A percentile compares a stretch with the other conserved stretches of the same genome.
phyloP scores from a whole-genome alignment of 2,797 vertebrate species.

The Etheostoma perlongum region DNA sequence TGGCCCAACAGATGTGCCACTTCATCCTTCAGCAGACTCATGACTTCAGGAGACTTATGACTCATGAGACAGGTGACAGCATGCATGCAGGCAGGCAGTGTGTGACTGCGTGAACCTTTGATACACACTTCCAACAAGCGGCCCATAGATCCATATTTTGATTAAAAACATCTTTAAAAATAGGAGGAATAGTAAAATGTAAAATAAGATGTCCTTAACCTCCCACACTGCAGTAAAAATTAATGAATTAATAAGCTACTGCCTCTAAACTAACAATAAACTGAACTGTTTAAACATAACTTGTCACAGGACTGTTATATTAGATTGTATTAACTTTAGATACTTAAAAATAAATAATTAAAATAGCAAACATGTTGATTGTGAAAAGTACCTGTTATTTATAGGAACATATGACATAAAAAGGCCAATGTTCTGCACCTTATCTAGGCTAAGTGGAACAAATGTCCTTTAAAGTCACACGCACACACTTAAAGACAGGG shows the following conservation, averaged over 20 bases:
- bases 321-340: neutral
- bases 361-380: neutral
- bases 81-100: constrained; percentile 11
- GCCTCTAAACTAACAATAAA: constrained; percentile 1
- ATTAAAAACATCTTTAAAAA: neutral
- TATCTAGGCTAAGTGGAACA: constrained; percentile 27
- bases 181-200: too few relatives aligned
- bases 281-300: constrained; percentile 1
- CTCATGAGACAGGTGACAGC: constrained; percentile 71
- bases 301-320: neutral
- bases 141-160: constrained; percentile 2
- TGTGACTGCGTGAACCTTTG: neutral
- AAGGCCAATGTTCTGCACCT: neutral
- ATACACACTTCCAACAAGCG: constrained; percentile 12
- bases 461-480: constrained; percentile 21
- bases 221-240: neutral
- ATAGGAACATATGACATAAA: constrained; percentile 14
- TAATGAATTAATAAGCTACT: neutral
- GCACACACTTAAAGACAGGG: constrained; percentile 31
- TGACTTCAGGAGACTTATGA: constrained; percentile 14
- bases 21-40: constrained; percentile 71
- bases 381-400: constrained; percentile 5
- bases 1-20: constrained; percentile 75
- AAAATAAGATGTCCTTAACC: neutral
- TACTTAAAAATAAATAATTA: neutral